phyloP scores from a whole-genome alignment of 35 echinoderm and acorn worm species.

The Strongylocentrotus purpuratus region DNA sequence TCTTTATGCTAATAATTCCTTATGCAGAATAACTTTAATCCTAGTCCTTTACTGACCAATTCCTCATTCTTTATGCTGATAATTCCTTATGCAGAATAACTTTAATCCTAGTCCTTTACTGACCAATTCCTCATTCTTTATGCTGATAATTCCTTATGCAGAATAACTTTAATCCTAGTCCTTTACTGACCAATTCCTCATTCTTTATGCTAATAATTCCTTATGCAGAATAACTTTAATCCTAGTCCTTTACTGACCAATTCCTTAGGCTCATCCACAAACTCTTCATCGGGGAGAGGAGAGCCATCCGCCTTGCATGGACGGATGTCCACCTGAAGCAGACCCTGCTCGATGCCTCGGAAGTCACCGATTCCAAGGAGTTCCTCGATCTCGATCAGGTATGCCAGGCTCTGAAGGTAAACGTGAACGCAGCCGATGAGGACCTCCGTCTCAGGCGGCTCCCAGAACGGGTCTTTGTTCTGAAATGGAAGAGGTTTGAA shows the following conservation, averaged over 20 bases:
- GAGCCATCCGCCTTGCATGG: constrained; percentile 74
- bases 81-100: no score
- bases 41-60: no score
- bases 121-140: no score
- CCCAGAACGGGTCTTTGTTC: constrained; percentile 99
- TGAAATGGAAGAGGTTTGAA: constrained; percentile 9
- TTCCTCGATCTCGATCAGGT: constrained; percentile 95
- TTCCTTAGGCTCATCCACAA: constrained; percentile 94
- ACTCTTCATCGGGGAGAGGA: constrained; percentile 82
- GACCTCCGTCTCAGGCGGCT: constrained; percentile 91
- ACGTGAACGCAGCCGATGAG: constrained; percentile 87
- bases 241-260: constrained; percentile 58
- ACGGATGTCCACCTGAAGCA: constrained; percentile 78
- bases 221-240: no score
- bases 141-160: no score
- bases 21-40: no score
- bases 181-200: no score
- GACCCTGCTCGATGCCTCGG: constrained; percentile 80
- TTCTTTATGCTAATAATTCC: no score
- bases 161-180: no score
- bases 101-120: no score
- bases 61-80: no score
- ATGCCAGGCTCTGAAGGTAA: constrained; percentile 86
- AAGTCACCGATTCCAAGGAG: constrained; percentile 81
- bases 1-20: no score